A percentile compares a stretch with the other conserved stretches of the same genome.
Evolutionary conservation across 2,888 invertebrate species (phyloP).

Genomic region (Nebria brevicollis): DNA sequence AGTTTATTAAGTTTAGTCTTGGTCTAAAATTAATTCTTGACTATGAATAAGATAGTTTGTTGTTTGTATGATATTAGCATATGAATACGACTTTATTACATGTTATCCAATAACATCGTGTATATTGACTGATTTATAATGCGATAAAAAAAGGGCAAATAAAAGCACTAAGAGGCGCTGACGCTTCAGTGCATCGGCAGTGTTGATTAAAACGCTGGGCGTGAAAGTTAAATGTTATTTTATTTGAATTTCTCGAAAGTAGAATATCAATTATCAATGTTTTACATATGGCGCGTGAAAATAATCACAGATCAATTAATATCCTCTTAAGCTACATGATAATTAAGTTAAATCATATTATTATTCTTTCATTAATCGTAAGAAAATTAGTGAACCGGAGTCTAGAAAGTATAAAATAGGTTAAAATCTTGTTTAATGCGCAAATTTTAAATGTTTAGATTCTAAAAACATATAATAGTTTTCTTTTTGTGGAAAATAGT

Average conservation of each 20-base stretch:
- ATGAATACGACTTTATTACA: not conserved
- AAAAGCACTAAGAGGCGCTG: not conserved
- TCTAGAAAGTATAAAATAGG: not conserved
- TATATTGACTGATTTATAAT: too few relatives aligned
- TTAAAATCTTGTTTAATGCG: not conserved
- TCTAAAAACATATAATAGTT: too few relatives aligned
- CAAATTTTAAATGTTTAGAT: not conserved
- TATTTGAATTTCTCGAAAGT: not conserved
- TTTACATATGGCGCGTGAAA: not conserved
- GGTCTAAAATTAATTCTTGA: too few relatives aligned
- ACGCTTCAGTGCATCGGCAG: not conserved
- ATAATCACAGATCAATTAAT: not conserved
- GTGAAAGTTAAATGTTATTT: not conserved
- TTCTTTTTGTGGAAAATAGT: not conserved
- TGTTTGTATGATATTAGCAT: not conserved
- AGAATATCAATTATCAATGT: not conserved
- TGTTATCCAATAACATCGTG: not conserved
- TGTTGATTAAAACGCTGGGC: not conserved
- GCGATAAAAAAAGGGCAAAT: not conserved
- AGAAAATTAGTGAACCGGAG: not conserved
- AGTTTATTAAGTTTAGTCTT: too few relatives aligned
- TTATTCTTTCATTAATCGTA: not conserved
- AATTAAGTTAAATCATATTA: not conserved
- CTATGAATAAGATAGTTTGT: too few relatives aligned
- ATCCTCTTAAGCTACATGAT: not conserved